Evolutionary conservation across 1,140 invertebrate genomes (phyloP).

Genomic region (Micrasema longulum): DNA sequence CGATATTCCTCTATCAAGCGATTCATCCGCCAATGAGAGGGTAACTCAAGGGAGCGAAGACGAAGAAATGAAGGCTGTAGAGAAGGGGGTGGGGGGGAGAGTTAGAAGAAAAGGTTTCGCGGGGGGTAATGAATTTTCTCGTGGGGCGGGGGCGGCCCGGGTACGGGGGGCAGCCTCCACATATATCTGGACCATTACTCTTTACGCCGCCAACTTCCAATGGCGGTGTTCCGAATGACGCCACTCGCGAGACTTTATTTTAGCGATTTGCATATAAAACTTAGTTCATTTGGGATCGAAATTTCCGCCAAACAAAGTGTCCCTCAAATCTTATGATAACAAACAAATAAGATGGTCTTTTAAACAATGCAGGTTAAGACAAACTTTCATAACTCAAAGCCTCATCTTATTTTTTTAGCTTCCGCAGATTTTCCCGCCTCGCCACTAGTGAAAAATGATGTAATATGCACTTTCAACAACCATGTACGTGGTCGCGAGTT

Average conservation of each 20-base stretch:
- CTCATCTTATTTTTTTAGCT: no score
- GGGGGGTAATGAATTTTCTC: slow-evolving; percentile 55
- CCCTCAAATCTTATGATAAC: no score
- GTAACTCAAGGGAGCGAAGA: slow-evolving; percentile 1
- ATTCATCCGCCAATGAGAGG: background rate
- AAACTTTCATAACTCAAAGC: slow-evolving; percentile 1
- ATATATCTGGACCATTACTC: slow-evolving; percentile 52
- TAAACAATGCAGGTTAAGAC: background rate
- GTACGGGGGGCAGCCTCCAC: slow-evolving; percentile 37
- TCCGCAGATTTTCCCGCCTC: no score
- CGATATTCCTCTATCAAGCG: no score
- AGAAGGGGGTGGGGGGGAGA: slow-evolving; percentile 12
- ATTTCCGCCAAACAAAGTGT: slow-evolving; percentile 10
- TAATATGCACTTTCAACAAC: no score
- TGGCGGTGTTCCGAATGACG: slow-evolving; percentile 36
- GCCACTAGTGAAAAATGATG: no score
- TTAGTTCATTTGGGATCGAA: slow-evolving; percentile 33
- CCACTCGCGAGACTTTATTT: slow-evolving; percentile 38
- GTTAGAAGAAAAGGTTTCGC: slow-evolving; percentile 43
- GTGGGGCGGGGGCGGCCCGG: slow-evolving; percentile 38
- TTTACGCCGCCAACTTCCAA: slow-evolving; percentile 44
- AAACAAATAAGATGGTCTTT: no score
- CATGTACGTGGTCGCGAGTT: no score
- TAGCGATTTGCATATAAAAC: slow-evolving; percentile 39
- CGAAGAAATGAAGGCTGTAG: slow-evolving; percentile 21